A percentile compares a stretch with the other conserved stretches of the same genome.
These are phyloP conservation scores for Nysson spinosus DNA, from an alignment of 2,888 invertebrate genomes.

Conservation along the genomic window DNA sequence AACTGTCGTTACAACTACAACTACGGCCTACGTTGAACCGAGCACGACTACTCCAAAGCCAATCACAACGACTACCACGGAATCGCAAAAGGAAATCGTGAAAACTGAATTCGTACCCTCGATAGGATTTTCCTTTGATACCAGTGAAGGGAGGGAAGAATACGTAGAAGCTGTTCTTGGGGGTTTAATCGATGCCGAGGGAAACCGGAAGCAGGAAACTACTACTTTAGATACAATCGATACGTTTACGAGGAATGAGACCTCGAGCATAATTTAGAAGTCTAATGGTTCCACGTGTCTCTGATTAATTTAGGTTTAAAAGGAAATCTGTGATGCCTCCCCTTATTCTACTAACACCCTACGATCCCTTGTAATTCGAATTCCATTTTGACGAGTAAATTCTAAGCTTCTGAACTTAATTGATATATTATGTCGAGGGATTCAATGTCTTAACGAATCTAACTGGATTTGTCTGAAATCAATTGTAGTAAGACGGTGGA, in stretches of 20 bases:
- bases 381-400: no score
- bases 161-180: constrained; percentile 72
- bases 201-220: constrained; percentile 15
- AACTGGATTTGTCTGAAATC: no score
- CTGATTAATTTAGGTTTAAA: constrained; percentile 21
- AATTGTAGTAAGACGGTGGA: no score
- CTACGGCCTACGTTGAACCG: neutral
- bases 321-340: constrained; percentile 43
- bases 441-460: no score
- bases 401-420: no score
- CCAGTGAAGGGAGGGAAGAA: constrained; percentile 69
- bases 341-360: no score
- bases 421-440: no score
- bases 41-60: neutral
- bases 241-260: constrained; percentile 10
- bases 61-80: neutral
- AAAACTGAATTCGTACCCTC: constrained; percentile 75
- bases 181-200: constrained; percentile 63
- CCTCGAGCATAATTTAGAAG: constrained; percentile 1
- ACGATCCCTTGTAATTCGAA: no score
- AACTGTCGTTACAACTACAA: neutral
- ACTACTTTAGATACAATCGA: constrained; percentile 1
- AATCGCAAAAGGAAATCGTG: constrained; percentile 50
- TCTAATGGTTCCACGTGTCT: neutral
- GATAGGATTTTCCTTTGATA: constrained; percentile 73